phyloP scores from a whole-genome alignment of 2,113 vertebrate species.

The Syrrhaptes paradoxus region DNA sequence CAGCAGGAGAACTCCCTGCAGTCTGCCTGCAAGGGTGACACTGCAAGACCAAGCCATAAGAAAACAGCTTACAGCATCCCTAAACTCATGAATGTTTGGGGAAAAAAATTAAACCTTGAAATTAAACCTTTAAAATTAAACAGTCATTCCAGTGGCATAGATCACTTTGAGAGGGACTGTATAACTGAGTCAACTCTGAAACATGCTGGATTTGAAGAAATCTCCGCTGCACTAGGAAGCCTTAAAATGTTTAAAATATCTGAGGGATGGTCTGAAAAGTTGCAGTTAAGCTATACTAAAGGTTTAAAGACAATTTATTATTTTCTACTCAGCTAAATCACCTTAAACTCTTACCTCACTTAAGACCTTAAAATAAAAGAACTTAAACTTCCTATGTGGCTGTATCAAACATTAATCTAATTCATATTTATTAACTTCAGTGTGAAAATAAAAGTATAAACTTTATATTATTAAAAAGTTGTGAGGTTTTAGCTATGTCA shows the following conservation, averaged over 20 bases:
- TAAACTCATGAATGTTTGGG: not conserved
- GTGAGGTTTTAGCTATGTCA: not conserved
- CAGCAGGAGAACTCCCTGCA: not conserved
- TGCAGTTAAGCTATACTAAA: not conserved
- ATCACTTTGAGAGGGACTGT: not conserved
- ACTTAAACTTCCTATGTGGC: not conserved
- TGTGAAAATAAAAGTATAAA: conserved; percentile 2
- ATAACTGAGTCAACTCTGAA: not conserved
- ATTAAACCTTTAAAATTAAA: too few relatives aligned
- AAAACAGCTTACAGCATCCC: not conserved
- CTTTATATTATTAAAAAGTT: conserved; percentile 8
- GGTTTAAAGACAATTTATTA: conserved; percentile 31
- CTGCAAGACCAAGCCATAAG: not conserved
- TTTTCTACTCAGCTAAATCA: conserved; percentile 41
- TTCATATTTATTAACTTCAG: conserved; percentile 11
- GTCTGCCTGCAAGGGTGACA: not conserved
- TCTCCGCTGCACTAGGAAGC: not conserved
- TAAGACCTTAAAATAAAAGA: conserved; percentile 20
- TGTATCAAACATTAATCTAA: conserved; percentile 6
- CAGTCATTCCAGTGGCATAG: not conserved
- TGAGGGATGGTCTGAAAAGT: not conserved
- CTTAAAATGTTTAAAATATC: not conserved
- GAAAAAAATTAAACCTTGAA: not conserved
- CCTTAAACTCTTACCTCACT: conserved; percentile 22
- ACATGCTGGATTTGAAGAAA: not conserved